Base-by-base conservation (phyloP, 2,797 vertebrate species). In the Meda fulgida region DNA sequence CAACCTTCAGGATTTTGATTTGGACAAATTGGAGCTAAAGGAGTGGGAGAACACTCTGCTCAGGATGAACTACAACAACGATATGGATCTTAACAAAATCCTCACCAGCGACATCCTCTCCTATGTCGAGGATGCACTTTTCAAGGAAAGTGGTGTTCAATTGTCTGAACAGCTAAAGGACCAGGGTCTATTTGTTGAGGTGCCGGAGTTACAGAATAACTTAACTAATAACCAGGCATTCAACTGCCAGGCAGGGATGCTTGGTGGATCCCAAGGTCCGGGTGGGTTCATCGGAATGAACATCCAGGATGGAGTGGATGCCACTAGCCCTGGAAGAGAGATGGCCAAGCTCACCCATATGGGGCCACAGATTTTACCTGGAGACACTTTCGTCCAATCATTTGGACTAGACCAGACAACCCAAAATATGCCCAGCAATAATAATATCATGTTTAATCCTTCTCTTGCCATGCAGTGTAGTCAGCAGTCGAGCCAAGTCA, bases 1-100 rank as follows among this genome's bases (percentile, higher is more conserved):
- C 0, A 90, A 90, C 0, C 63, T 96, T 83, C 90, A 93, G 75
- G 85, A 90, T 0, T 87, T 94, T 77, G 85, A 88, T 0, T 29
- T 93, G 73, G 89, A 73, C 29, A 89, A 71, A 0, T 65, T 88
- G 0, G 93, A 95, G 87, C 92, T 96, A 78, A 93, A 93, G 89
- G 92, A 87, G 72, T 96, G 96, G 96, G 94, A 96, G 89, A 93
- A 89, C 48, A 90, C 91, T 5, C 88, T 96, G 85, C 90, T 94
- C 66, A 91, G 88, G 87, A 90, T 96, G 89, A 92, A 89, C 80
- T 63, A 71, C 53, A 89, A 23, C 86, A 85, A 66, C 75, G 34
- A 85, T 1, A 87, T 92, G 0, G 92, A 93, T 60, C 86, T 88
- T 6, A 88, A 87, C 0, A 83, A 94, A 71, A 89, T 94, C 11